phyloP scores from a whole-genome alignment of 1,140 invertebrate genomes.

The Bombus waltoni region DNA sequence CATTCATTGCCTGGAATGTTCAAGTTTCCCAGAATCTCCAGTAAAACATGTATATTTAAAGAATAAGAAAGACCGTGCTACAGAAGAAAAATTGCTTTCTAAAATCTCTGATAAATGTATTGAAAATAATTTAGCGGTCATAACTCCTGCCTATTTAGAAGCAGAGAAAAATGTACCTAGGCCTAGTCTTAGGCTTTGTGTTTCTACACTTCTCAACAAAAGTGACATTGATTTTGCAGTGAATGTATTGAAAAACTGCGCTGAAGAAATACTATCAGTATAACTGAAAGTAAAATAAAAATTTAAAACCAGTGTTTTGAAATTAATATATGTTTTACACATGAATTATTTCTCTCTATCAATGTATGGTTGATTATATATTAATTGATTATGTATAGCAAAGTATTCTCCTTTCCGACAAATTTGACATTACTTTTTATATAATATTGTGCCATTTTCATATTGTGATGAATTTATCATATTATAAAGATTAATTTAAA shows the following conservation, averaged over 20 bases:
- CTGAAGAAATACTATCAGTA: slow-evolving; percentile 69
- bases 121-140: slow-evolving; percentile 83
- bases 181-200: slow-evolving; percentile 84
- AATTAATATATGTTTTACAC: background rate
- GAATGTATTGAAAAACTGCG: slow-evolving; percentile 73
- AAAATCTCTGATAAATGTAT: slow-evolving; percentile 85
- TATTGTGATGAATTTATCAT: background rate
- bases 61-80: slow-evolving; percentile 79
- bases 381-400: background rate
- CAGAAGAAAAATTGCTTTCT: slow-evolving; percentile 84
- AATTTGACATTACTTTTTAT: slow-evolving; percentile 17
- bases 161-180: slow-evolving; percentile 81
- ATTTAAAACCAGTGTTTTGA: background rate
- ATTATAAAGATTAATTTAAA: background rate
- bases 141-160: slow-evolving; percentile 83
- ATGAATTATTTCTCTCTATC: background rate
- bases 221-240: slow-evolving; percentile 81
- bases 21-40: slow-evolving; percentile 85
- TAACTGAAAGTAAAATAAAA: slow-evolving; percentile 16
- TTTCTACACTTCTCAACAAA: slow-evolving; percentile 81
- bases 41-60: slow-evolving; percentile 91
- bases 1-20: slow-evolving; percentile 80
- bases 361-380: background rate
- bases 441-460: background rate
- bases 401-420: background rate